Conservation (phyloP, 2,113 vertebrate species). For the Eonycteris spelaea region DNA sequence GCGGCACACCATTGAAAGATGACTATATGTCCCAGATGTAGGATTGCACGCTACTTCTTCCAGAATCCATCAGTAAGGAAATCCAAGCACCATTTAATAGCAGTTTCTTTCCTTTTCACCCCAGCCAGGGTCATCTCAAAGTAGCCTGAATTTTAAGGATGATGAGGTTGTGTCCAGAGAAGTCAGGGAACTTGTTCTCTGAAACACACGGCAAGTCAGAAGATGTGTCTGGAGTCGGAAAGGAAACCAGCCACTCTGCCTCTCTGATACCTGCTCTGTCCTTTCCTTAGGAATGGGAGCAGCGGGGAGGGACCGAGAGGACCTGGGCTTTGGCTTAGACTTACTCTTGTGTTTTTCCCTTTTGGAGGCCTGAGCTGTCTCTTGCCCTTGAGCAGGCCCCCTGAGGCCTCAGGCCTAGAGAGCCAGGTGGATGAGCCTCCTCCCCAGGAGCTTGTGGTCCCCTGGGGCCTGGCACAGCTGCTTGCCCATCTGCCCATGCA, state of each 20-base stretch:
- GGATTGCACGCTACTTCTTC: background rate
- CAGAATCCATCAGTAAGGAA: background rate
- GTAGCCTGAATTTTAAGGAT: background rate
- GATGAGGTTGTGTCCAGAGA: background rate
- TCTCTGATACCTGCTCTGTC: background rate
- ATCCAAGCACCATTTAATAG: background rate
- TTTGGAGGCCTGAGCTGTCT: conserved; percentile 21
- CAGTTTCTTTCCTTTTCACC: background rate
- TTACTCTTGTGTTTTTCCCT: conserved; percentile 66
- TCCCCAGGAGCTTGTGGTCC: background rate
- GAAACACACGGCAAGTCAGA: background rate
- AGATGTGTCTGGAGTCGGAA: background rate
- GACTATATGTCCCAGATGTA: rapidly evolving
- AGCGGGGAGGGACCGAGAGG: background rate
- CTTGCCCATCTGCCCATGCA: conserved; percentile 49
- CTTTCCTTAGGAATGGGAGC: conserved; percentile 1
- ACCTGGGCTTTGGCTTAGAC: conserved; percentile 11
- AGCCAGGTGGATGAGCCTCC: conserved; percentile 20
- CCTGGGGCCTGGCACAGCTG: conserved; percentile 57
- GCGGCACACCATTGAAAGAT: background rate
- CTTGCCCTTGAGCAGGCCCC: conserved; percentile 45
- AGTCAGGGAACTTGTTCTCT: background rate
- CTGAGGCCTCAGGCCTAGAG: conserved; percentile 8
- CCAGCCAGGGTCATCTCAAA: background rate
- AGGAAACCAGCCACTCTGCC: background rate